Evolutionary conservation across 2,888 invertebrate species (phyloP), one percentile per base, ranked within the genome.

Genomic region (Caenorhabditis japonica): DNA sequence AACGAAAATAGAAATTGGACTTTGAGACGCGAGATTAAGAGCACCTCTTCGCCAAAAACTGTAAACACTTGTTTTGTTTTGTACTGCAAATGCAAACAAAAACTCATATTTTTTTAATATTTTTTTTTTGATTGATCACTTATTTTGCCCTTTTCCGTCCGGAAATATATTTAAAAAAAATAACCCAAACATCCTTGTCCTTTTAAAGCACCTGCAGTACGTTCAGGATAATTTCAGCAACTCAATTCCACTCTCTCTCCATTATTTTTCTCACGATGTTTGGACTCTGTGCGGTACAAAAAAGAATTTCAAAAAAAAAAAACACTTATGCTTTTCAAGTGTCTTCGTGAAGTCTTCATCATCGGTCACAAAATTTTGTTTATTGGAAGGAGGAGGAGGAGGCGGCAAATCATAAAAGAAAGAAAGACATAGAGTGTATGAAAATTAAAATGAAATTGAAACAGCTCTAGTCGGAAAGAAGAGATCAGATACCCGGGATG

Each of bases 401-500:
- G 10, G 17, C 38, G 47, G 41, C 21, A 17, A 55, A 41, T 30
- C 12, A 56, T 23, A 58, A 33, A 21, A 33, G n/a, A n/a, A 33
- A 49, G 17, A 49, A 33, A 33, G 36, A 51, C n/a, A n/a, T n/a
- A n/a, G n/a, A n/a, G n/a, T n/a, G n/a, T n/a, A n/a, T n/a, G n/a
- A n/a, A n/a, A n/a, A n/a, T n/a, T n/a, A n/a, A n/a, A n/a, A n/a
- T n/a, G n/a, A n/a, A n/a, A n/a, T n/a, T n/a, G n/a, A n/a, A n/a
- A n/a, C n/a, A n/a, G n/a, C n/a, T n/a, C 30, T 30, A 30, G 5
- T 30, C 30, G 30, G 30, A 30, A 30, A 30, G 30, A 30, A 43
- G 46, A 62, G 62, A 62, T 62, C 62, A 36, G 43, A 23, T 53
- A 62, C 52, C 62, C 64, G 58, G 23, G 41, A 41, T 19, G 17